A percentile compares a stretch with the other conserved stretches of the same genome.
Conservation (phyloP, 2,113 vertebrate genomes). For the Physeter macrocephalus region DNA sequence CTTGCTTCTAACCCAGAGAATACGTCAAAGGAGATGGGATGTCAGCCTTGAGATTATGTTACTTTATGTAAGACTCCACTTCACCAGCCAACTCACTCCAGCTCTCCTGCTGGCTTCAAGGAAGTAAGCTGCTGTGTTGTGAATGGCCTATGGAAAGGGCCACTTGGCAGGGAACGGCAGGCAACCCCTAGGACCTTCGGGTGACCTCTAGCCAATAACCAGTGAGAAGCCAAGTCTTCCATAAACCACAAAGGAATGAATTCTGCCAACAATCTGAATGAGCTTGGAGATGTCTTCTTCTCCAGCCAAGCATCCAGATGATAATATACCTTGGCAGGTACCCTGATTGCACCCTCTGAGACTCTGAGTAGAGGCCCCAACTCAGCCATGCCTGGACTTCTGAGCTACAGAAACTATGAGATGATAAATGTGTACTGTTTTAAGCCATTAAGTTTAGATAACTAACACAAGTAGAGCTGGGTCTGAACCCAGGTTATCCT, state of each 20-base stretch:
- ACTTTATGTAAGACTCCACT: neutral
- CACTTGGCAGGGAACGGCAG: neutral
- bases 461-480: neutral
- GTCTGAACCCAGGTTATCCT: neutral
- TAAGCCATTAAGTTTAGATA: neutral
- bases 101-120: neutral
- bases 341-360: neutral
- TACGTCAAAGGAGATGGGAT: neutral
- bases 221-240: neutral
- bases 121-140: neutral
- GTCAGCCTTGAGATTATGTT: neutral
- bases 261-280: neutral
- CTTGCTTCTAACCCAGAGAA: neutral
- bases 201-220: neutral
- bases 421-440: neutral
- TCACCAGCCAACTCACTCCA: neutral
- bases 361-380: neutral
- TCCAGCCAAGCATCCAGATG: neutral
- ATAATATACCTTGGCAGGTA: neutral
- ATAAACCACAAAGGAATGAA: neutral
- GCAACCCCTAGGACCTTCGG: neutral
- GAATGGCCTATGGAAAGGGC: neutral
- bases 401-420: neutral
- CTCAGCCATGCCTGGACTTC: neutral
- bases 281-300: neutral